phyloP scores from a whole-genome alignment of 1,140 invertebrate species.

The Dreissena polymorpha region DNA sequence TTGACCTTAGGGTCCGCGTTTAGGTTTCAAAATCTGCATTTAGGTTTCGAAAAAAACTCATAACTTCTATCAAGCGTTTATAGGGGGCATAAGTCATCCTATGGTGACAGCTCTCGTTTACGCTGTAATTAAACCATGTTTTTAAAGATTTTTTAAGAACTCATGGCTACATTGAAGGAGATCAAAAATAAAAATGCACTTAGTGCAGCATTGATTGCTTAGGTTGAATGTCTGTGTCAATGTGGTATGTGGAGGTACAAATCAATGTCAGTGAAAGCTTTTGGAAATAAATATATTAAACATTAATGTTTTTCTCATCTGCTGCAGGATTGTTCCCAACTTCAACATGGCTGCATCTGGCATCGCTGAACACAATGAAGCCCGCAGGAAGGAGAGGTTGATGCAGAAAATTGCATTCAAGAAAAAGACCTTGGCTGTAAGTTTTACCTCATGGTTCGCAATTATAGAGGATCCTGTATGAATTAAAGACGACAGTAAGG shows the following conservation, averaged over 20 bases:
- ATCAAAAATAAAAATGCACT: not conserved
- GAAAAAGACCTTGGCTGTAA: conserved; percentile 24
- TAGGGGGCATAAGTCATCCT: too few relatives aligned
- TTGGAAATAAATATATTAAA: not conserved
- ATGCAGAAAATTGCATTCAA: conserved; percentile 29
- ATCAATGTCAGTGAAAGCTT: not conserved
- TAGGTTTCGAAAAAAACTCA: too few relatives aligned
- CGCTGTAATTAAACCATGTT: too few relatives aligned
- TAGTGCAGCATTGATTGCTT: not conserved
- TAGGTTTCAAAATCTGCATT: too few relatives aligned
- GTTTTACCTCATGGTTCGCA: not conserved
- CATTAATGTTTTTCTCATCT: not conserved
- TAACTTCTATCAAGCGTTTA: too few relatives aligned
- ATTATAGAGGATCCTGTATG: too few relatives aligned
- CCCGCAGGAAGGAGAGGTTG: conserved; percentile 46
- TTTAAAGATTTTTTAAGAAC: not conserved
- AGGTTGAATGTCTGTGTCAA: not conserved
- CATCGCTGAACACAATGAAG: conserved; percentile 52
- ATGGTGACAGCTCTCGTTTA: too few relatives aligned
- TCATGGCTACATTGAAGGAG: not conserved
- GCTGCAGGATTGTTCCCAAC: not conserved
- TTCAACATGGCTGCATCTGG: conserved; percentile 53
- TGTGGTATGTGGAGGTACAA: not conserved
- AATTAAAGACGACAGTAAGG: too few relatives aligned
- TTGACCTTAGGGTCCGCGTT: too few relatives aligned